phyloP scores from a whole-genome alignment of 2,888 invertebrate species.

The Azorinus chamasolen region DNA sequence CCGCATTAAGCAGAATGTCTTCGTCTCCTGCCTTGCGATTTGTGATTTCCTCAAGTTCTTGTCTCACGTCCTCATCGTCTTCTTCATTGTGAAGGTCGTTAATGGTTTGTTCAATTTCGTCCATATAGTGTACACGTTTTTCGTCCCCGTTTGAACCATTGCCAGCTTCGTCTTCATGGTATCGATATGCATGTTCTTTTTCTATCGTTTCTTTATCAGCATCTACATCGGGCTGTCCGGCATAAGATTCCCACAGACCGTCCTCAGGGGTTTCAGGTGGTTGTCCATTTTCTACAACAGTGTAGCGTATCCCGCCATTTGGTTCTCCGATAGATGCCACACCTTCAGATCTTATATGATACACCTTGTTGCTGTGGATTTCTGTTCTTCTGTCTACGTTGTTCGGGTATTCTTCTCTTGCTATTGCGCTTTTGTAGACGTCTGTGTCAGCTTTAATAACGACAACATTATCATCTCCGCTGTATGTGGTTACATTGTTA shows the following conservation, averaged over 20 bases:
- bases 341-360: conserved; percentile 35
- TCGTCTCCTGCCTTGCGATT: background rate
- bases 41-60: background rate
- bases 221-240: conserved; percentile 22
- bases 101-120: conserved; percentile 14
- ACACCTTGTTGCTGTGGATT: conserved; percentile 12
- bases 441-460: conserved; percentile 10
- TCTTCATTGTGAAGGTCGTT: background rate
- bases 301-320: background rate
- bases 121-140: conserved; percentile 13
- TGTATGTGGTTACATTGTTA: background rate
- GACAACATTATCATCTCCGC: conserved; percentile 18
- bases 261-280: background rate
- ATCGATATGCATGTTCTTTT: conserved; percentile 21
- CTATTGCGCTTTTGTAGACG: background rate
- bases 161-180: conserved; percentile 28
- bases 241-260: conserved; percentile 47
- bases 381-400: background rate
- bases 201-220: conserved; percentile 9
- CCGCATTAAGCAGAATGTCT: background rate
- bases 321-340: conserved; percentile 4
- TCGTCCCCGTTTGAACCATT: background rate
- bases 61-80: background rate
- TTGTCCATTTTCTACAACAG: background rate
- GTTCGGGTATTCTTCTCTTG: background rate